phyloP scores from a whole-genome alignment of 2,797 vertebrate genomes.

The Oreochromis grahami region DNA sequence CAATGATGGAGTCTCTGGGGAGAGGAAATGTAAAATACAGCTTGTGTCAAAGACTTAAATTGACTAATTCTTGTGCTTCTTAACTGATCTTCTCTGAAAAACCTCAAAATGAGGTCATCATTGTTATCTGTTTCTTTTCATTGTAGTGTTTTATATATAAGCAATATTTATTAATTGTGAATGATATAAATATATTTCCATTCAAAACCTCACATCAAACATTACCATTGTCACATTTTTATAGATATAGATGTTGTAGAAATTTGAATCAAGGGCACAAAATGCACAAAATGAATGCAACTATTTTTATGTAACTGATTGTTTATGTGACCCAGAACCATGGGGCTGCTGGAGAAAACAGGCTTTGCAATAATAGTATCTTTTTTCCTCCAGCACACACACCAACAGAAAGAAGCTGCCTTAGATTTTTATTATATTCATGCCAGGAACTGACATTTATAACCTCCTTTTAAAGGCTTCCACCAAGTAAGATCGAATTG shows the following conservation, averaged over 20 bases:
- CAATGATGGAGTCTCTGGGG: slow-evolving; percentile 93
- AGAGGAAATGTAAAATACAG: slow-evolving; percentile 46
- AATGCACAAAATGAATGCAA: slow-evolving; percentile 31
- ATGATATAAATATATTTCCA: neutral
- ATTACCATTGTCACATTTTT: neutral
- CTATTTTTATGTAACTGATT: slow-evolving; percentile 49
- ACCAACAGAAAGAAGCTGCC: slow-evolving; percentile 3
- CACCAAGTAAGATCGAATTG: neutral
- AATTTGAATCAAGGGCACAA: slow-evolving; percentile 9
- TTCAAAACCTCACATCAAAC: neutral
- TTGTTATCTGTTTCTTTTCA: neutral
- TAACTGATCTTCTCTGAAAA: slow-evolving; percentile 5
- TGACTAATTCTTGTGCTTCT: slow-evolving; percentile 9
- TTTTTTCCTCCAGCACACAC: slow-evolving; percentile 2
- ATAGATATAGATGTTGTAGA: neutral
- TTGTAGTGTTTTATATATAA: neutral
- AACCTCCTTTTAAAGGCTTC: slow-evolving; percentile 7
- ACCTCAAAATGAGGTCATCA: neutral
- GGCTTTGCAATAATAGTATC: slow-evolving; percentile 2
- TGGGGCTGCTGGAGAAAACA: slow-evolving; percentile 35
- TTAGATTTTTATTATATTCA: slow-evolving; percentile 25
- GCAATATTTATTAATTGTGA: neutral
- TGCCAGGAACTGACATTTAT: slow-evolving; percentile 18
- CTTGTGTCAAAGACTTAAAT: slow-evolving; percentile 44
- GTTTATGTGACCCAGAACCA: slow-evolving; percentile 55